These are phyloP conservation scores for Temnopleurus reevesii DNA, from an alignment of 53 echinoderm and acorn worm genomes.

Conservation along the genomic window DNA sequence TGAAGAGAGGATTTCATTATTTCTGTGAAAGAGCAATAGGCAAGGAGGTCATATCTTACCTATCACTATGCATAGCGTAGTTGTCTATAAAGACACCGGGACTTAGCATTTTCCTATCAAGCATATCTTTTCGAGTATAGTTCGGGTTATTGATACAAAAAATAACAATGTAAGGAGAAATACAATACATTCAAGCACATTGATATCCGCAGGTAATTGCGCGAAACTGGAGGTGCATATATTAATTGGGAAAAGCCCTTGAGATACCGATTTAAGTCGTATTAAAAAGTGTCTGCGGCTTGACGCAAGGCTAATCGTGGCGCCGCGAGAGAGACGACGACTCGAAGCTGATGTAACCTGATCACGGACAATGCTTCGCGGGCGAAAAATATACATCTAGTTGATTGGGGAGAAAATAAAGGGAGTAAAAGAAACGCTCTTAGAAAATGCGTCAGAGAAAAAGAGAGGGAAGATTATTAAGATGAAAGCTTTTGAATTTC, in stretches of 20 bases:
- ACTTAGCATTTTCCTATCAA: neutral
- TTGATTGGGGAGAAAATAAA: conserved; percentile 14
- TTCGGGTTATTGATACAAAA: too few species aligned
- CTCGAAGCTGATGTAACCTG: conserved; percentile 43
- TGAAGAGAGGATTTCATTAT: conserved; percentile 8
- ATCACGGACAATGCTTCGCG: conserved; percentile 45
- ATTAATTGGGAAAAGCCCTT: too few species aligned
- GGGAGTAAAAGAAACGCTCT: conserved; percentile 10
- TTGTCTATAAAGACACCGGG: neutral
- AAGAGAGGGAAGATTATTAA: conserved; percentile 36
- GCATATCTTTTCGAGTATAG: too few species aligned
- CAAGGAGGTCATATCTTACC: neutral
- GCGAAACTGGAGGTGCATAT: too few species aligned
- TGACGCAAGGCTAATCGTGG: conserved; percentile 5
- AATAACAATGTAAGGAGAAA: too few species aligned
- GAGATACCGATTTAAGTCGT: too few species aligned
- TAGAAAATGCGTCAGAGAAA: conserved; percentile 21
- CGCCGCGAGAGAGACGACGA: conserved; percentile 29
- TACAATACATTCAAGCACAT: too few species aligned
- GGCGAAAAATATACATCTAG: conserved; percentile 43
- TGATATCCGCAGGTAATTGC: too few species aligned
- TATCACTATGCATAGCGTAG: neutral
- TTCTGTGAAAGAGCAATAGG: neutral
- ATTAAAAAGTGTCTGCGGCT: neutral
- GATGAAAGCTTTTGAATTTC: conserved; percentile 36